phyloP scores from a whole-genome alignment of 1,140 invertebrate genomes.

The Trachymyrmex cornetzi region DNA sequence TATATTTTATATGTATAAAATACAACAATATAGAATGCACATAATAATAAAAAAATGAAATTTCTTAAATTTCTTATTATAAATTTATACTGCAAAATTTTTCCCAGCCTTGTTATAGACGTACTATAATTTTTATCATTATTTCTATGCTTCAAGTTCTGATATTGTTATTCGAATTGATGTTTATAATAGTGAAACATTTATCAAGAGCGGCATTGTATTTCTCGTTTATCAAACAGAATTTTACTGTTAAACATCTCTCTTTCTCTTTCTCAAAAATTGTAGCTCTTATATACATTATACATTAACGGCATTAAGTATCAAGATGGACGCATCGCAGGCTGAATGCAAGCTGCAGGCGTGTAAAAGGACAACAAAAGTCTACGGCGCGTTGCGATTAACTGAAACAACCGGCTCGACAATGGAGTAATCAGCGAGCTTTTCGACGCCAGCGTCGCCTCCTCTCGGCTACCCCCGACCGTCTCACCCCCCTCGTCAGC shows the following conservation, averaged over 20 bases:
- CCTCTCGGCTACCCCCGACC: slow-evolving; percentile 25
- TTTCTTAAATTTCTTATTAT: not conserved
- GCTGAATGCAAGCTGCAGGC: slow-evolving; percentile 62
- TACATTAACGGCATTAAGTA: slow-evolving; percentile 52
- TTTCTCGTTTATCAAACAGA: not conserved
- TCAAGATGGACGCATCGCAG: slow-evolving; percentile 59
- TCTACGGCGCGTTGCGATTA: slow-evolving; percentile 79
- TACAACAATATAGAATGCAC: not conserved
- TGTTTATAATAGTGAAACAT: not conserved
- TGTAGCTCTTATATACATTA: not conserved
- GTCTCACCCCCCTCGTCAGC: slow-evolving; percentile 35
- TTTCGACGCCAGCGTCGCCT: slow-evolving; percentile 74
- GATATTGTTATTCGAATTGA: not conserved
- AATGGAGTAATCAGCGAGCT: slow-evolving; percentile 84
- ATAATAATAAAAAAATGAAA: too few relatives aligned
- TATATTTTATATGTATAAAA: not conserved
- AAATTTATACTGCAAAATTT: slow-evolving; percentile 23
- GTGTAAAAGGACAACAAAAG: slow-evolving; percentile 79
- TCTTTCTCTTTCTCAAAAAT: slow-evolving; percentile 5
- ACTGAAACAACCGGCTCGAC: slow-evolving; percentile 81
- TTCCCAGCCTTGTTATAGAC: not conserved
- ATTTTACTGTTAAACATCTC: not conserved
- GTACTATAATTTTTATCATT: not conserved
- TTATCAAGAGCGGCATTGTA: too few relatives aligned
- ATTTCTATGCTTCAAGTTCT: not conserved